Evolutionary conservation across 1,140 invertebrate species (phyloP).

Genomic region (Lordiphosa stackelbergi): DNA sequence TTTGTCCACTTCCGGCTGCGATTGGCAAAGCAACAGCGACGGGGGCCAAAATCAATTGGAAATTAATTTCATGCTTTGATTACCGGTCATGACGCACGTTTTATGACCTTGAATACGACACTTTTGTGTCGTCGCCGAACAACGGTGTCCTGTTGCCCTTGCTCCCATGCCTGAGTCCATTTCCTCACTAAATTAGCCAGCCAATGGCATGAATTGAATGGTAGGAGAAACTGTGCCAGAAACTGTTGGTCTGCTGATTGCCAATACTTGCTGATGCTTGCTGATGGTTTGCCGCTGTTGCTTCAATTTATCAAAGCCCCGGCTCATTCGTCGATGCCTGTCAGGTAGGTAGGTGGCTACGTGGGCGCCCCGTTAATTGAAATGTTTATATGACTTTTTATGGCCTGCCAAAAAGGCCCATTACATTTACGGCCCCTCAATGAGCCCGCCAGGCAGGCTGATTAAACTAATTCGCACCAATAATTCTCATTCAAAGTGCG

Average conservation of each 20-base stretch:
- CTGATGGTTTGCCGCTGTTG: slow-evolving; percentile 44
- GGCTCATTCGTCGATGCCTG: slow-evolving; percentile 63
- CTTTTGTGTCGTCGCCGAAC: slow-evolving; percentile 56
- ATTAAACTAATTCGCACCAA: slow-evolving; percentile 66
- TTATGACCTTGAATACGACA: slow-evolving; percentile 74
- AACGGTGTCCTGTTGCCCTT: slow-evolving; percentile 10
- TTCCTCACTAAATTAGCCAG: slow-evolving; percentile 73
- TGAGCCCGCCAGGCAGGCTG: slow-evolving; percentile 43
- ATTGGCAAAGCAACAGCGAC: slow-evolving; percentile 44
- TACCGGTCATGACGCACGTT: slow-evolving; percentile 73
- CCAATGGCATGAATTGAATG: slow-evolving; percentile 71
- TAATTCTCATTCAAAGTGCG: slow-evolving; percentile 49
- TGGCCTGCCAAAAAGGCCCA: slow-evolving; percentile 70
- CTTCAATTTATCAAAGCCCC: slow-evolving; percentile 70
- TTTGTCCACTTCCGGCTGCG: slow-evolving; percentile 71
- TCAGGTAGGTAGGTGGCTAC: slow-evolving; percentile 49
- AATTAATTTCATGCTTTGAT: slow-evolving; percentile 75
- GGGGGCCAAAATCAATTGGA: slow-evolving; percentile 73
- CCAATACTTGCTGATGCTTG: slow-evolving; percentile 41
- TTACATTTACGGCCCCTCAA: slow-evolving; percentile 66
- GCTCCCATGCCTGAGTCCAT: slow-evolving; percentile 39
- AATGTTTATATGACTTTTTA: slow-evolving; percentile 75
- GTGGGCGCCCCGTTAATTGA: slow-evolving; percentile 66
- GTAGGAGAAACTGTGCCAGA: slow-evolving; percentile 25
- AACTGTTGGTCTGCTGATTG: background rate